A percentile compares a stretch with the other conserved stretches of the same genome.
These are phyloP conservation scores for Hormaphis cornu DNA, from an alignment of 1,140 invertebrate genomes.

Conservation along the genomic window DNA sequence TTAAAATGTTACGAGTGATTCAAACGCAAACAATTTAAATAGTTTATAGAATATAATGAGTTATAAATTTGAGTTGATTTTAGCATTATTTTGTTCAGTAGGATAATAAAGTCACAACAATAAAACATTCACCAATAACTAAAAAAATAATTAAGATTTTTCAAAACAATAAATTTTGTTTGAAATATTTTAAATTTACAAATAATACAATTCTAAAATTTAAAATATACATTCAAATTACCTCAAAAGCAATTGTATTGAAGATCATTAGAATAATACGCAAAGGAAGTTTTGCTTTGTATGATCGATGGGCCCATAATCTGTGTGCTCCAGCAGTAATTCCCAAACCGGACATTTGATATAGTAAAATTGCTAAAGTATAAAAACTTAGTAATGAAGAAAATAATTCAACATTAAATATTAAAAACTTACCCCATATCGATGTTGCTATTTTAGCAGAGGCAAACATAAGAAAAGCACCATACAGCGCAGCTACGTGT, in stretches of 20 bases:
- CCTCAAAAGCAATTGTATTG: slow-evolving; percentile 30
- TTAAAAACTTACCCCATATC: slow-evolving; percentile 58
- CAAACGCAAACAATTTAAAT: too few species aligned
- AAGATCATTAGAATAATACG: slow-evolving; percentile 62
- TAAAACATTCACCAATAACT: too few species aligned
- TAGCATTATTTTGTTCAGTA: too few species aligned
- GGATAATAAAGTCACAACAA: too few species aligned
- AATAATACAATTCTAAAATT: not conserved
- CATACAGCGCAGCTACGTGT: slow-evolving; percentile 79
- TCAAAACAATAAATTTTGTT: not conserved
- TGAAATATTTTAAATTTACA: not conserved
- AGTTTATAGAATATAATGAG: too few species aligned
- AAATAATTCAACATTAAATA: slow-evolving; percentile 29
- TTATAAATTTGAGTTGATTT: too few species aligned
- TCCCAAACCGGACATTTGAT: slow-evolving; percentile 62
- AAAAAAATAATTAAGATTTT: too few species aligned
- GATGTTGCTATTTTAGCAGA: slow-evolving; percentile 67
- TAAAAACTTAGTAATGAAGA: slow-evolving; percentile 49
- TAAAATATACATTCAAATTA: slow-evolving; percentile 33
- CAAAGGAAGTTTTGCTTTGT: slow-evolving; percentile 85
- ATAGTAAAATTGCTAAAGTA: slow-evolving; percentile 47
- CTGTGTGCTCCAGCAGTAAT: slow-evolving; percentile 91
- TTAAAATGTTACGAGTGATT: too few species aligned
- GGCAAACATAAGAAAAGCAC: slow-evolving; percentile 67
- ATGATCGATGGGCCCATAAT: slow-evolving; percentile 86